Evolutionary conservation across 2,113 vertebrate genomes (phyloP).

Genomic region (Formicarius rufipectus): DNA sequence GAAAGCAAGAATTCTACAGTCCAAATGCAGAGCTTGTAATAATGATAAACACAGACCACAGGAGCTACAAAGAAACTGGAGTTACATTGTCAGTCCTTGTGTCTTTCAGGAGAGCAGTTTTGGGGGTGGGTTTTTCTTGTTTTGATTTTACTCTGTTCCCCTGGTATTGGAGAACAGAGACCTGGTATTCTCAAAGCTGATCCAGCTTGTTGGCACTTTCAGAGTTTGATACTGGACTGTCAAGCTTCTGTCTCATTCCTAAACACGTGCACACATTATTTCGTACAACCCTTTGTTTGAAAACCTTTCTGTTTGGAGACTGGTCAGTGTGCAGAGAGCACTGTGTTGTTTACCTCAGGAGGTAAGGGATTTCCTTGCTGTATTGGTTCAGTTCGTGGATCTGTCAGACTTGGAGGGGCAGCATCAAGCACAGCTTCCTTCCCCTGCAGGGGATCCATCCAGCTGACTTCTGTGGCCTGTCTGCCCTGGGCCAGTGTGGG

Average conservation of each 20-base stretch:
- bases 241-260: neutral
- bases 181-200: neutral
- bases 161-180: neutral
- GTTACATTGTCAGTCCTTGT: fast-evolving
- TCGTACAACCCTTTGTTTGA: neutral
- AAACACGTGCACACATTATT: neutral
- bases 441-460: neutral
- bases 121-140: neutral
- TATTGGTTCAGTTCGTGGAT: neutral
- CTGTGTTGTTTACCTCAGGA: neutral
- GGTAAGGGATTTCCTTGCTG: slow-evolving; percentile 11
- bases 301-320: neutral
- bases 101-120: neutral
- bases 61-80: neutral
- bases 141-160: neutral
- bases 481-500: neutral
- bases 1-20: neutral
- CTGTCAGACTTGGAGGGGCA: neutral
- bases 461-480: neutral
- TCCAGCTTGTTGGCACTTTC: neutral
- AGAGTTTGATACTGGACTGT: neutral
- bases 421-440: neutral
- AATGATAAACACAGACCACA: neutral
- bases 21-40: neutral
- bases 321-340: neutral